Evolutionary conservation across 2,113 vertebrate genomes (phyloP).

Genomic region (Camelus bactrianus): DNA sequence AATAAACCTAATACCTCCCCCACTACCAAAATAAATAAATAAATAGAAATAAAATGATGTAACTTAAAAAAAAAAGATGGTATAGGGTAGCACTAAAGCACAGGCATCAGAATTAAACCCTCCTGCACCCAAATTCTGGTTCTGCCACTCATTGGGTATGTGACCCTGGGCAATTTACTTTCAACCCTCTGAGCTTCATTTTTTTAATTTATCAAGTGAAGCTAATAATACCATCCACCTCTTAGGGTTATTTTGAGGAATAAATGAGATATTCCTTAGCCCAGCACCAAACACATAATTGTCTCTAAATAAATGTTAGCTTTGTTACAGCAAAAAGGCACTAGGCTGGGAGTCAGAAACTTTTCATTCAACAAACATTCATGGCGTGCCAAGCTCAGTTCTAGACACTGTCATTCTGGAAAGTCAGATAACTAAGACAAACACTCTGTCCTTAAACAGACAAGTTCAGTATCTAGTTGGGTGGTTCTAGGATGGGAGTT

Average conservation of each 20-base stretch:
- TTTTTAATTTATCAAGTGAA: neutral
- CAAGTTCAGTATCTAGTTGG: neutral
- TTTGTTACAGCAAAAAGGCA: neutral
- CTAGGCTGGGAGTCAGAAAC: neutral
- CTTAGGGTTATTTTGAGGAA: neutral
- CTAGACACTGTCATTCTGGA: neutral
- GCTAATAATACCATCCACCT: neutral
- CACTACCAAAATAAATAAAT: no score
- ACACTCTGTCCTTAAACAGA: neutral
- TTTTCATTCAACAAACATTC: neutral
- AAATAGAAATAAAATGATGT: no score
- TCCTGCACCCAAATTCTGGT: neutral
- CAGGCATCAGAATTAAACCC: no score
- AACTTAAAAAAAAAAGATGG: no score
- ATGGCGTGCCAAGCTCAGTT: neutral
- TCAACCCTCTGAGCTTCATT: neutral
- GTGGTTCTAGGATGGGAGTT: fast-evolving
- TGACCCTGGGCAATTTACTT: neutral
- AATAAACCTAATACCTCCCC: no score
- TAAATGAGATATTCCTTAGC: neutral
- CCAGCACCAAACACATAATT: neutral
- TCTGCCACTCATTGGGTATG: neutral
- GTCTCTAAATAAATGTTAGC: neutral
- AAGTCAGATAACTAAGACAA: neutral
- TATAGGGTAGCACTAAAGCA: no score